Evolutionary conservation across 2,888 invertebrate genomes (phyloP), one percentile per base, ranked within the genome.

Genomic region (Hypolimnas misippus): DNA sequence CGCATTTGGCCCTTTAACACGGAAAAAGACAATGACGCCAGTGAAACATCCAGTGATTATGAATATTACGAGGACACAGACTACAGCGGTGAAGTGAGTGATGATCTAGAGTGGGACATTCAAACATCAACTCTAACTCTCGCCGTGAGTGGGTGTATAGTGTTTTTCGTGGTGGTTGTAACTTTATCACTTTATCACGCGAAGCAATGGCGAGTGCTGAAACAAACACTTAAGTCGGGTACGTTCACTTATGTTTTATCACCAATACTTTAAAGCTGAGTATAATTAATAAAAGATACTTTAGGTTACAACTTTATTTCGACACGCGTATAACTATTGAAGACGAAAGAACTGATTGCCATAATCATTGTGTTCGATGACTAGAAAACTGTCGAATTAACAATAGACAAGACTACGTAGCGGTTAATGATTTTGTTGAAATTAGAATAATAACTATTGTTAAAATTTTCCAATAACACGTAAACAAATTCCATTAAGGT

Each of bases 141-240:
- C 70, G 96, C 96, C 53, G 95, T 95, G 38, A 93, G 95, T 79
- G 95, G 96, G 68, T 96, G 96, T 91, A 92, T 96, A 63, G 92
- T 96, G 79, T 96, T 96, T 92, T 96, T 96, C 92, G 90, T 95
- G 74, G 95, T 95, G 70, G 96, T 96, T 79, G 94, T 96, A 72
- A 93, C 94, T 76, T 94, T 96, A 81, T 95, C 96, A 72, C 87
- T 96, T 74, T 94, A 96, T 76, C 96, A 96, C 81, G 95, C 96
- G 73, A 94, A 94, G 77, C 96, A 96, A 83, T 96, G 96, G 96
- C 94, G 94, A 82, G 93, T 94, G 78, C 93, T 96, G 80, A 96
- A 96, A 86, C 94, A 94, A 77, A 95, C 95, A 76, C 94, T 96
- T 73, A 95, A 95, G 82, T 95, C 95, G 88, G 96, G 96, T 96